These are phyloP conservation scores for Melolontha melolontha DNA, from an alignment of 2,888 invertebrate species.

Conservation along the genomic window DNA sequence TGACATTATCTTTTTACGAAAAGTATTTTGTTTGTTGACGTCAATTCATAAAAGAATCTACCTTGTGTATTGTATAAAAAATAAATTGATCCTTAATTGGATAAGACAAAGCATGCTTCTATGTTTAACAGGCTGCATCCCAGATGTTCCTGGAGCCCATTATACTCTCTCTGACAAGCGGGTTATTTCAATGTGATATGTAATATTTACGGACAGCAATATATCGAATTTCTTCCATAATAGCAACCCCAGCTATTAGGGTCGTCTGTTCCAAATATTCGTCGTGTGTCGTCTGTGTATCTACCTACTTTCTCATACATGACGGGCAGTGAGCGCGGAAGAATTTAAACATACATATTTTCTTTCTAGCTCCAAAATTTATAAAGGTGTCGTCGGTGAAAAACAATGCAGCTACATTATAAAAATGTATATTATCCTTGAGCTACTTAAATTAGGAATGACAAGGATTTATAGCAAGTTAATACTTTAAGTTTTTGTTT, in stretches of 20 bases:
- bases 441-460: too few relatives aligned
- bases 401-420: too few relatives aligned
- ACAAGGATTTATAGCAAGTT: too few relatives aligned
- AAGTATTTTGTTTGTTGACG: too few relatives aligned
- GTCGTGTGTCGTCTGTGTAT: constrained; percentile 9
- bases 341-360: background rate
- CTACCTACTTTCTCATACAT: background rate
- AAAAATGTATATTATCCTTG: too few relatives aligned
- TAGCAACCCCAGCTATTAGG: constrained; percentile 25
- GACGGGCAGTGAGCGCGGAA: background rate
- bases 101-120: constrained; percentile 34
- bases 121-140: constrained; percentile 41
- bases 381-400: too few relatives aligned
- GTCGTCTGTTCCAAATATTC: constrained; percentile 28
- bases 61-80: constrained; percentile 4
- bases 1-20: too few relatives aligned
- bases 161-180: constrained; percentile 45
- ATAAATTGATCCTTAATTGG: constrained; percentile 36
- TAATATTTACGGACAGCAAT: constrained; percentile 43
- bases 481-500: too few relatives aligned
- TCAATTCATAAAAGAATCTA: too few relatives aligned
- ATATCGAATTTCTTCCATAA: constrained; percentile 47
- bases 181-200: constrained; percentile 44
- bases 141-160: constrained; percentile 47
- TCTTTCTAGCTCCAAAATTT: too few relatives aligned